A percentile compares a stretch with the other conserved stretches of the same genome.
These are phyloP conservation scores for Microcebus ravelobensis DNA, from an alignment of 2,113 vertebrate species.

Conservation along the genomic window DNA sequence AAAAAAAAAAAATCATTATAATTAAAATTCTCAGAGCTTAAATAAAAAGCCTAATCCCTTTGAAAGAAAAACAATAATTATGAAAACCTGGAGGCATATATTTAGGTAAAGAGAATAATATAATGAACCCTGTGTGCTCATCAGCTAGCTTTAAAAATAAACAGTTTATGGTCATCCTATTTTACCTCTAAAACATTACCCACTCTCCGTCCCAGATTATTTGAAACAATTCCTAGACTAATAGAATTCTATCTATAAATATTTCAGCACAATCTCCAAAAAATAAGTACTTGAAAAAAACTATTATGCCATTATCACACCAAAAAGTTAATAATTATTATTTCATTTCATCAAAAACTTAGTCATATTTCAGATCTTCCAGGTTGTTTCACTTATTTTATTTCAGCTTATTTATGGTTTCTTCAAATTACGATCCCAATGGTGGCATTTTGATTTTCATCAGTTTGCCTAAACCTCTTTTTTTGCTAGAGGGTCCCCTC, in stretches of 20 bases:
- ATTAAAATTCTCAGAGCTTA: neutral
- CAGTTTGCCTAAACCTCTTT: neutral
- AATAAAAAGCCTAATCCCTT: neutral
- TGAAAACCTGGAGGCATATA: neutral
- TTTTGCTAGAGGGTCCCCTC: neutral
- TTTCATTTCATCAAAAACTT: neutral
- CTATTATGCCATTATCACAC: neutral
- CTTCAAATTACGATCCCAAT: neutral
- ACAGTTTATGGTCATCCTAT: neutral
- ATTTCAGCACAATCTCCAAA: neutral
- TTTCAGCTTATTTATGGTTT: neutral
- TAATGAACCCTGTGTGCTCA: neutral
- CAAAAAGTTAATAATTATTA: neutral
- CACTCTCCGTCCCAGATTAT: neutral
- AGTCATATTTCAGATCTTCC: neutral
- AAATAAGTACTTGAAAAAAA: neutral
- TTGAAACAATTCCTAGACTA: neutral
- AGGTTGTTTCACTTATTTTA: neutral
- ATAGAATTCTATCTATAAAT: neutral
- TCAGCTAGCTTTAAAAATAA: neutral
- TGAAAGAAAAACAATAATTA: conserved; percentile 2
- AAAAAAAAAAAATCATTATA: neutral
- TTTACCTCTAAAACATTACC: neutral
- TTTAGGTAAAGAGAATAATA: neutral
- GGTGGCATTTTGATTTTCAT: neutral